These are phyloP conservation scores for Balearica regulorum DNA, from an alignment of 2,797 vertebrate genomes.

Conservation along the genomic window DNA sequence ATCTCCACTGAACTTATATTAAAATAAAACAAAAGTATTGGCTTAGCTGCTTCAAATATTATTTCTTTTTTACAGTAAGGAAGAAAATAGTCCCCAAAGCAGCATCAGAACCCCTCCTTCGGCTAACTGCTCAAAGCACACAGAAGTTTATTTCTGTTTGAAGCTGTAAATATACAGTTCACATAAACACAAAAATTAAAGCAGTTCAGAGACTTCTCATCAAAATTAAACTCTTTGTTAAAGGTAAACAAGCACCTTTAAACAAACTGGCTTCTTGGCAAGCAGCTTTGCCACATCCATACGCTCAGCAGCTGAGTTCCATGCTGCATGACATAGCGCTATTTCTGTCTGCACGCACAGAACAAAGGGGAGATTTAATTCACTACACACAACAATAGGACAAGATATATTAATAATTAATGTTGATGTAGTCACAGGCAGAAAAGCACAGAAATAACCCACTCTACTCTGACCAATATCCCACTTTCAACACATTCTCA, in stretches of 20 bases:
- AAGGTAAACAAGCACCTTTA: not conserved
- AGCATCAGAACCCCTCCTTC: not conserved
- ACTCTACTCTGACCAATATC: not conserved
- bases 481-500: not conserved
- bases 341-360: not conserved
- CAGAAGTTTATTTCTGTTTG: not conserved
- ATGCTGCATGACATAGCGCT: fast-evolving
- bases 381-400: not conserved
- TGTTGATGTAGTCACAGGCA: not conserved
- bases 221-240: not conserved
- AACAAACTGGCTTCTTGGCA: not conserved
- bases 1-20: not conserved
- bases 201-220: not conserved
- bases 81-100: not conserved
- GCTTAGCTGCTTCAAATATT: not conserved
- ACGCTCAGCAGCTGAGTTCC: not conserved
- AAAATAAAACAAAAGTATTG: not conserved
- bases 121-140: not conserved
- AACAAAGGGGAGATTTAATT: not conserved
- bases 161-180: not conserved
- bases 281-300: not conserved
- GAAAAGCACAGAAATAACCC: not conserved
- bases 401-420: not conserved
- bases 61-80: not conserved
- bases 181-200: not conserved